Percentiles rank a stretch among this genome's conserved stretches.
phyloP scores from a whole-genome alignment of 2,888 invertebrate genomes.

The Buathra laborator region DNA sequence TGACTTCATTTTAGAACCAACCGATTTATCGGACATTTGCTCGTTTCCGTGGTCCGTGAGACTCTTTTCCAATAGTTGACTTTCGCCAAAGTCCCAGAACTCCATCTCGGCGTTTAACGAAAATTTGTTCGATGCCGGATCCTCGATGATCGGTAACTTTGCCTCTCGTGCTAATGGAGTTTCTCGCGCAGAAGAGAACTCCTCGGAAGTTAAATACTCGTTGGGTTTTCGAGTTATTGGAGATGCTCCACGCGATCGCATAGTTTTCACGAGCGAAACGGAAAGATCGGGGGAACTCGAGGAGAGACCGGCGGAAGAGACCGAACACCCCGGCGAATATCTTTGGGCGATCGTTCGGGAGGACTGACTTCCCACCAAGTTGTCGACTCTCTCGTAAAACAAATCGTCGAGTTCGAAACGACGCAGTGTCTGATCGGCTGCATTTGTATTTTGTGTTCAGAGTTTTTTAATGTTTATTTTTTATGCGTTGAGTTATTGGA shows the following conservation, averaged over 20 bases:
- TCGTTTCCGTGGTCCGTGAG: neutral
- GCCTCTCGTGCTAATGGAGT: neutral
- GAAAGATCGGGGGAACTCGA: conserved; percentile 60
- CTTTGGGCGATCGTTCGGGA: neutral
- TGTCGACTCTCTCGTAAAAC: conserved; percentile 59
- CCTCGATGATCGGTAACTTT: neutral
- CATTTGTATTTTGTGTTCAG: neutral
- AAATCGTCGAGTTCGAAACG: conserved; percentile 39
- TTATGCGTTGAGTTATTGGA: conserved; percentile 1
- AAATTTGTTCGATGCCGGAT: neutral
- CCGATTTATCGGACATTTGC: neutral
- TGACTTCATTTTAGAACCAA: neutral
- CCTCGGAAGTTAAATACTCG: neutral
- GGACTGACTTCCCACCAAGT: conserved; percentile 22
- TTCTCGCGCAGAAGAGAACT: neutral
- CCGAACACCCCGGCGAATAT: conserved; percentile 13
- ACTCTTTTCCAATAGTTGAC: conserved; percentile 40
- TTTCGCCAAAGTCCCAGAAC: conserved; percentile 54
- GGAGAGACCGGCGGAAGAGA: neutral
- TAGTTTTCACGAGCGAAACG: neutral
- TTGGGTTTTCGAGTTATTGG: neutral
- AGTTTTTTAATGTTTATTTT: conserved; percentile 4
- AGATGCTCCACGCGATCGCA: neutral
- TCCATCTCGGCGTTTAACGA: conserved; percentile 13
- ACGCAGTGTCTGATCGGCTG: conserved; percentile 20